phyloP scores from a whole-genome alignment of 2,888 invertebrate species.

The Papilio protenor region DNA sequence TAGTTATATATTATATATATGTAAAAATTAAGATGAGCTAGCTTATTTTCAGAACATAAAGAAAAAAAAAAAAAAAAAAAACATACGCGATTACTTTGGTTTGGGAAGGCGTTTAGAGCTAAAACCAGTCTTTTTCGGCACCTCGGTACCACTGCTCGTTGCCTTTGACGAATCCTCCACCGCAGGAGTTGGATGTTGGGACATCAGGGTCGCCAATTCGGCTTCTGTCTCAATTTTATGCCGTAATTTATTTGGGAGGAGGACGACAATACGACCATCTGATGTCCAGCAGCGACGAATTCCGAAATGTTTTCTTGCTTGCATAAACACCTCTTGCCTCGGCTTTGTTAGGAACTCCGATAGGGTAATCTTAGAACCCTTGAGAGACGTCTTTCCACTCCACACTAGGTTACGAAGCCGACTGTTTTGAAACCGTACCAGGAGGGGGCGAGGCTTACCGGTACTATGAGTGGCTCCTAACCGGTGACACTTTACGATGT shows the following conservation, averaged over 20 bases:
- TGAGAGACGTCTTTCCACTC: not conserved
- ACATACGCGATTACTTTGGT: not conserved
- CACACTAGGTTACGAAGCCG: not conserved
- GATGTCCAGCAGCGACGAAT: conserved; percentile 8
- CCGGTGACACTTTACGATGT: not conserved
- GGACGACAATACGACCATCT: conserved; percentile 1
- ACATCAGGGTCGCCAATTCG: not conserved
- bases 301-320: conserved; percentile 2
- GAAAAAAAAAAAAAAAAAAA: no score
- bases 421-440: not conserved
- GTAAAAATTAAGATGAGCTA: no score
- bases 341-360: conserved; percentile 9
- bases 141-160: not conserved
- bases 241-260: not conserved
- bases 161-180: not conserved
- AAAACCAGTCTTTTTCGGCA: not conserved
- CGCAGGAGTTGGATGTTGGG: not conserved
- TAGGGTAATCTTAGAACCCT: not conserved
- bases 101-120: not conserved
- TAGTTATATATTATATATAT: not conserved
- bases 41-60: not conserved
- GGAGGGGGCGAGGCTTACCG: not conserved
- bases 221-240: not conserved
- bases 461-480: not conserved
- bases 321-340: not conserved